phyloP scores from a whole-genome alignment of 2,888 invertebrate species.

The Macroteleia sp. region DNA sequence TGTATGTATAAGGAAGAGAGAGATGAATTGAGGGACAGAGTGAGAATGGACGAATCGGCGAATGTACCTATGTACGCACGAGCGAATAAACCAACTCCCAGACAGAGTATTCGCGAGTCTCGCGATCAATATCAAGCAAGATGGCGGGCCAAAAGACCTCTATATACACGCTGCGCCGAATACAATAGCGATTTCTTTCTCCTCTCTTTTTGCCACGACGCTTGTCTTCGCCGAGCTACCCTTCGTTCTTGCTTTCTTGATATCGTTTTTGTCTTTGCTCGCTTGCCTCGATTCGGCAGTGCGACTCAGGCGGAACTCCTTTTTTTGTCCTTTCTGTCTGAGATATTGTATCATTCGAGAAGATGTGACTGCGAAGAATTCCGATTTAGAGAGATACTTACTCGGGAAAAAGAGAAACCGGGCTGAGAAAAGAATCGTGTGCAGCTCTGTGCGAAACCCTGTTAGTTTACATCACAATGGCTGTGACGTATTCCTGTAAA shows the following conservation, averaged over 20 bases:
- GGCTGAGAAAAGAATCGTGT: slow-evolving; percentile 27
- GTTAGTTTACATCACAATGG: slow-evolving; percentile 34
- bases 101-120: slow-evolving; percentile 80
- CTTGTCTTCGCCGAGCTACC: slow-evolving; percentile 64
- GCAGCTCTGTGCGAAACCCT: slow-evolving; percentile 9
- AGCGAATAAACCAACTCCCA: slow-evolving; percentile 70
- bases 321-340: slow-evolving; percentile 33
- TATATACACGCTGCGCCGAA: slow-evolving; percentile 76
- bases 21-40: slow-evolving; percentile 56
- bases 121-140: slow-evolving; percentile 84
- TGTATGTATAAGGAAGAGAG: slow-evolving; percentile 46
- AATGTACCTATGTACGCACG: slow-evolving; percentile 67
- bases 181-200: slow-evolving; percentile 78
- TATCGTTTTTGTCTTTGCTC: slow-evolving; percentile 65
- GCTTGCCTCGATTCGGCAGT: slow-evolving; percentile 62
- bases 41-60: slow-evolving; percentile 67
- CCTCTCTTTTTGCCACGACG: slow-evolving; percentile 60
- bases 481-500: slow-evolving; percentile 32
- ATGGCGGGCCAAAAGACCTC: slow-evolving; percentile 82
- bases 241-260: slow-evolving; percentile 66
- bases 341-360: slow-evolving; percentile 53
- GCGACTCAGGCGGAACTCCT: slow-evolving; percentile 52
- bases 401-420: slow-evolving; percentile 34
- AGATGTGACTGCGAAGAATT: slow-evolving; percentile 47
- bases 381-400: slow-evolving; percentile 50